Conservation (phyloP, 2,888 invertebrate species). For the Aporophyla nigra region DNA sequence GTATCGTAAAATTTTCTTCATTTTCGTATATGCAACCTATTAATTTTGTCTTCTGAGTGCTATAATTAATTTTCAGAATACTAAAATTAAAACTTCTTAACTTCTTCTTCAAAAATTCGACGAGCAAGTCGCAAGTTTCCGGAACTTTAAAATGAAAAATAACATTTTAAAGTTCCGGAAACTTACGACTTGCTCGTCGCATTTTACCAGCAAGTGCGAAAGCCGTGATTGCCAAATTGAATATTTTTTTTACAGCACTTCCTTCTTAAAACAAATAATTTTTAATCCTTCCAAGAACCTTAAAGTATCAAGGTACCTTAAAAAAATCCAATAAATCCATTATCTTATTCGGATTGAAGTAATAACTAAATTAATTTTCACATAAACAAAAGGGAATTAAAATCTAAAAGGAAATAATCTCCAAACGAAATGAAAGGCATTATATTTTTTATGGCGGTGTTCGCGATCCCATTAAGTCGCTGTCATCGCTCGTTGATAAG, state of each 20-base stretch:
- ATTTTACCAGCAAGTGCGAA: neutral
- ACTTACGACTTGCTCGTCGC: neutral
- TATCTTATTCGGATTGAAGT: slow-evolving; percentile 53
- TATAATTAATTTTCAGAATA: neutral
- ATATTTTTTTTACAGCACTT: neutral
- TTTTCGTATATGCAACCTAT: neutral
- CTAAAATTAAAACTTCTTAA: no score
- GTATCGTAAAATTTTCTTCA: neutral
- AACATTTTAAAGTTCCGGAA: no score
- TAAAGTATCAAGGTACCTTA: neutral
- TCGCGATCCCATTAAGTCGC: slow-evolving; percentile 88
- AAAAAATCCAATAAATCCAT: slow-evolving; percentile 38
- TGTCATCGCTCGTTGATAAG: slow-evolving; percentile 90
- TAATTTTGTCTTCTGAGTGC: neutral
- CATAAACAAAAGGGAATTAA: slow-evolving; percentile 72
- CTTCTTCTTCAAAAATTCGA: no score
- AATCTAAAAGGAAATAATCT: slow-evolving; percentile 67
- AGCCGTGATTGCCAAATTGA: neutral
- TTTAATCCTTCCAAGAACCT: neutral
- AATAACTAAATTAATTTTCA: slow-evolving; percentile 73
- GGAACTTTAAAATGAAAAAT: no score
- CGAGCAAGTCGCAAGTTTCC: no score
- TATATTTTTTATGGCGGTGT: slow-evolving; percentile 85
- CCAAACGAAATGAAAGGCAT: slow-evolving; percentile 74
- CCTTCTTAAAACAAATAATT: neutral